phyloP scores from a whole-genome alignment of 2,888 invertebrate species.

The Lepidonotus clava region DNA sequence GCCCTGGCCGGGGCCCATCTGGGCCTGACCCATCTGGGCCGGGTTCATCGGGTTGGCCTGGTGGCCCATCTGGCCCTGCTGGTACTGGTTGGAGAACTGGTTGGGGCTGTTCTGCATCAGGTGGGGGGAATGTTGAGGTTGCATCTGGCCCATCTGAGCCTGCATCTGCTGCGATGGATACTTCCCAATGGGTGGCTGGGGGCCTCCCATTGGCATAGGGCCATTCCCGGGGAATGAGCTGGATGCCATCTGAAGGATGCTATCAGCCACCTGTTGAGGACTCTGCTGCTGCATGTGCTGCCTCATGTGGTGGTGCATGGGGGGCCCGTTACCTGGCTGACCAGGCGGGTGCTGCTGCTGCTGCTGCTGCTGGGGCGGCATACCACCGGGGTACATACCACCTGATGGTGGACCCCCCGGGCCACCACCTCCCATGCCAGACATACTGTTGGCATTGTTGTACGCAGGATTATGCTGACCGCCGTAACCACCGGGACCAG shows the following conservation, averaged over 20 bases:
- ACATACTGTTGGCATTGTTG: background rate
- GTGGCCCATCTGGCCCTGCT: background rate
- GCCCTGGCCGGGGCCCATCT: background rate
- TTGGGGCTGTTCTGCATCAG: constrained; percentile 49
- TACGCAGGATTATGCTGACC: constrained; percentile 3
- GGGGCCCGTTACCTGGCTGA: background rate
- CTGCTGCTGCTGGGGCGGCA: background rate
- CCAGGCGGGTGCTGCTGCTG: constrained; percentile 27
- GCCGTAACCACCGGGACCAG: background rate
- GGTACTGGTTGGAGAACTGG: constrained; percentile 25
- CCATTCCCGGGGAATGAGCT: constrained; percentile 67
- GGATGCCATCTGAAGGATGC: constrained; percentile 77
- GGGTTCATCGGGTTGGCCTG: background rate
- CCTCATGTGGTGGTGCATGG: background rate
- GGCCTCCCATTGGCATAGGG: constrained; percentile 18
- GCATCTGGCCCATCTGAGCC: constrained; percentile 26
- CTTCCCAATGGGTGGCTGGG: background rate
- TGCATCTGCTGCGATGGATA: constrained; percentile 30
- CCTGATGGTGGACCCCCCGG: constrained; percentile 10
- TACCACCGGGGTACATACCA: constrained; percentile 7
- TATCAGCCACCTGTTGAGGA: constrained; percentile 78
- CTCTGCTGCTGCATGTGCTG: constrained; percentile 61
- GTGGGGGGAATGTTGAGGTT: constrained; percentile 46
- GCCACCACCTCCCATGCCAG: background rate
- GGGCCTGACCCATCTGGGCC: background rate